A percentile compares a stretch with the other conserved stretches of the same genome.
phyloP scores from a whole-genome alignment of 2,797 vertebrate genomes.

The Graptemys geographica region DNA sequence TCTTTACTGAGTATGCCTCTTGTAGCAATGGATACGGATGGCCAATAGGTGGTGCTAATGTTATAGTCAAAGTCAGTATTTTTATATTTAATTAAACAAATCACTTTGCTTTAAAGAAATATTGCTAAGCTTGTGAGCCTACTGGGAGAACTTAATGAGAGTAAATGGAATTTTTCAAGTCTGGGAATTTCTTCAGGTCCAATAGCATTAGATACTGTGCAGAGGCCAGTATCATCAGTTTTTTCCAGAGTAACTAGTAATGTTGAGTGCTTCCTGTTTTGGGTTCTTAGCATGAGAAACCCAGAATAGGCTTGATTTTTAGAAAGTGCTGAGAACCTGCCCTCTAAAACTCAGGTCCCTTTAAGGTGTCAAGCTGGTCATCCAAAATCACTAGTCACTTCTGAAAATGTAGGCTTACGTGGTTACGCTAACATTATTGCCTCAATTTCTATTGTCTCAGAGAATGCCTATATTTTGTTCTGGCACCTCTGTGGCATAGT shows the following conservation, averaged over 20 bases:
- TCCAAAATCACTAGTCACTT: background rate
- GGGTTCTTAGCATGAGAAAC: background rate
- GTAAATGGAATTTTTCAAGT: background rate
- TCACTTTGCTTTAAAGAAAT: background rate
- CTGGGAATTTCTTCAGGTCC: background rate
- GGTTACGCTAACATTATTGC: background rate
- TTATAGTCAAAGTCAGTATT: background rate
- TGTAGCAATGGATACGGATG: background rate
- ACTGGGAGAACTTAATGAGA: background rate
- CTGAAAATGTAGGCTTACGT: background rate
- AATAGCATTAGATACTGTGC: background rate
- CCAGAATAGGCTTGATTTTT: background rate
- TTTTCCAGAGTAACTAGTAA: background rate
- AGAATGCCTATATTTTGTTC: background rate
- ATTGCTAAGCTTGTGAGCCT: background rate
- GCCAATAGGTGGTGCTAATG: constrained; percentile 69
- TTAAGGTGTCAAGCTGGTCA: background rate
- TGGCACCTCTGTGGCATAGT: background rate
- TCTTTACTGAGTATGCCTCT: background rate
- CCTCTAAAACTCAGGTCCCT: background rate
- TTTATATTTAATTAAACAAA: background rate
- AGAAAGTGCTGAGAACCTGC: background rate
- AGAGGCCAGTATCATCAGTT: background rate
- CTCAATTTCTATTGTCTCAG: background rate
- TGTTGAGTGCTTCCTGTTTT: background rate